Percentiles rank a stretch among this genome's conserved stretches.
Conservation (phyloP, 2,888 invertebrate genomes). For the Prosopocoilus inquinatus region DNA sequence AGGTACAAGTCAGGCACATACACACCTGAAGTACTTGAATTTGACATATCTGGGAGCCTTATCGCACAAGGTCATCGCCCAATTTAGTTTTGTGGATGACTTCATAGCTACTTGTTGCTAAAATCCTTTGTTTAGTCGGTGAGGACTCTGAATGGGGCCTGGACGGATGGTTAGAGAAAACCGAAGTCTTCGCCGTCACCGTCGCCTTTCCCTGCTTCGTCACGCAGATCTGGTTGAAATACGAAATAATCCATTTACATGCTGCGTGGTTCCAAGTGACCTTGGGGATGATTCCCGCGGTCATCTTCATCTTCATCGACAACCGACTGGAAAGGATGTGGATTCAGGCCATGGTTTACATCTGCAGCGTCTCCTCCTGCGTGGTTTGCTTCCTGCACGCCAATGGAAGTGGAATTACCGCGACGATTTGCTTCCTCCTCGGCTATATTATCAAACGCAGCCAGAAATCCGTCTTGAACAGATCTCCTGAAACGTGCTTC, state of each 20-base stretch:
- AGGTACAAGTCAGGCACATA: no score
- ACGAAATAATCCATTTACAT: constrained; percentile 9
- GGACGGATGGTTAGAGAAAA: constrained; percentile 1
- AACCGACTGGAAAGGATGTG: constrained; percentile 5
- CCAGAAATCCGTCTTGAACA: background rate
- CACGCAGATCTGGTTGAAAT: constrained; percentile 23
- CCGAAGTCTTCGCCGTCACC: constrained; percentile 5
- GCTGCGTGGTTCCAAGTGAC: constrained; percentile 22
- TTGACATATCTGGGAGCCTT: no score
- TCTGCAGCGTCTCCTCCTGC: constrained; percentile 1
- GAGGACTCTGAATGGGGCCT: background rate
- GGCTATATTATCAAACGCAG: constrained; percentile 6
- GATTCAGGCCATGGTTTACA: constrained; percentile 9
- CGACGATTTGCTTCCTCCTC: background rate
- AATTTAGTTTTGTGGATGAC: no score
- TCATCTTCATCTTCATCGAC: constrained; percentile 7
- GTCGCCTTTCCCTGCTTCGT: constrained; percentile 27
- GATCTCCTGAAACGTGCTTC: no score
- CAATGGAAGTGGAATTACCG: constrained; percentile 1
- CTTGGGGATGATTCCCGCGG: constrained; percentile 13
- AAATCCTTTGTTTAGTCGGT: background rate
- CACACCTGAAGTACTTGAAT: no score
- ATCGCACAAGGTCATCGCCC: no score
- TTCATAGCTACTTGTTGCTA: no score
- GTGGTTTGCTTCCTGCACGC: background rate